phyloP scores from a whole-genome alignment of 2,113 vertebrate species.

The Synchiropus splendidus region DNA sequence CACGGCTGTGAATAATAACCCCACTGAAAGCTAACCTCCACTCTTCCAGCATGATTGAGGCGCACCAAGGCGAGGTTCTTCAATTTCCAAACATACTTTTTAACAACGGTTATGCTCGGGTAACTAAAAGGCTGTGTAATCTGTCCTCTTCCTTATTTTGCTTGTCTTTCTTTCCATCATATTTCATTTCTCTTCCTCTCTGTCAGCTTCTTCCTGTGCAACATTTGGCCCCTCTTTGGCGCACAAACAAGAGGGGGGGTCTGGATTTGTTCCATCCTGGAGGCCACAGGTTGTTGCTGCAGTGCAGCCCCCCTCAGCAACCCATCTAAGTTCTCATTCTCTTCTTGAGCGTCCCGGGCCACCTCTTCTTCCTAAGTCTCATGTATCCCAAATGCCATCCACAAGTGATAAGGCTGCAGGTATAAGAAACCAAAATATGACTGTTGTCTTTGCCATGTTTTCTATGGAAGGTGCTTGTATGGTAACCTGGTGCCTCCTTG shows the following conservation, averaged over 20 bases:
- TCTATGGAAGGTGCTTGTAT: too few relatives aligned
- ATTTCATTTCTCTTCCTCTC: not conserved
- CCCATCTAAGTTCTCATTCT: conserved; percentile 15
- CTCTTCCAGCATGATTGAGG: too few relatives aligned
- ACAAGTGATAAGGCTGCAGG: conserved; percentile 47
- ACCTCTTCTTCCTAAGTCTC: conserved; percentile 26
- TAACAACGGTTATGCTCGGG: too few relatives aligned
- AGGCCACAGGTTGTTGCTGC: conserved; percentile 18
- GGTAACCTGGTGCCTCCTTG: not conserved
- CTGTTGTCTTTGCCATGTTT: too few relatives aligned
- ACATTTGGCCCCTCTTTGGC: conserved; percentile 23
- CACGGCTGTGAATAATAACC: too few relatives aligned
- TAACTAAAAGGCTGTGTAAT: too few relatives aligned
- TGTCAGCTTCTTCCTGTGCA: conserved; percentile 31
- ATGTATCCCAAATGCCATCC: conserved; percentile 16
- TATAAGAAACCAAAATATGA: conserved; percentile 20
- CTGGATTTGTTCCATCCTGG: conserved; percentile 34
- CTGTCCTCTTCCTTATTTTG: conserved; percentile 1
- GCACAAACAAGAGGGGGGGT: conserved; percentile 25
- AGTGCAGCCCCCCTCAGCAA: conserved; percentile 15
- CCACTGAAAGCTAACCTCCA: too few relatives aligned
- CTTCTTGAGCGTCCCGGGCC: conserved; percentile 19
- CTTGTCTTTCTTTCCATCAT: not conserved
- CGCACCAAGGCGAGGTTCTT: too few relatives aligned
- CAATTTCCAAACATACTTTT: too few relatives aligned